Evolutionary conservation across 2,888 invertebrate genomes (phyloP).

Genomic region (Embidobia sp.): DNA sequence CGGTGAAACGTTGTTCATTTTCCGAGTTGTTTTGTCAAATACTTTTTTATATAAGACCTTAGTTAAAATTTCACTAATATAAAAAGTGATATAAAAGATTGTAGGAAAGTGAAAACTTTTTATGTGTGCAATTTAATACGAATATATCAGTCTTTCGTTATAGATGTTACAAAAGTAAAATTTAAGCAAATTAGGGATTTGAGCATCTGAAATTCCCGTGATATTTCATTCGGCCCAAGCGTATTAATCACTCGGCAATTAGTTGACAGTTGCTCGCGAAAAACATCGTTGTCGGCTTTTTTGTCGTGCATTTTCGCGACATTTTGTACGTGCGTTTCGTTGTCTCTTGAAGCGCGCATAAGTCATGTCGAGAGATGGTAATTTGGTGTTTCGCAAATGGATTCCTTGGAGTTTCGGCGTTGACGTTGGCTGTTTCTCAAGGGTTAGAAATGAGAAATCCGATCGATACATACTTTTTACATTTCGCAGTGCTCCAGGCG

Average conservation of each 20-base stretch:
- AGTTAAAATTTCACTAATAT: too few species aligned
- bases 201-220: background rate
- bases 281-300: conserved; percentile 45
- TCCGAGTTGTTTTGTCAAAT: too few species aligned
- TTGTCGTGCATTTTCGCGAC: conserved; percentile 42
- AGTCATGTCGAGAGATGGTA: conserved; percentile 61
- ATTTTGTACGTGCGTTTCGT: conserved; percentile 36
- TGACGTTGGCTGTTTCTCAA: conserved; percentile 53
- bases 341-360: conserved; percentile 52
- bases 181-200: too few species aligned
- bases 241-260: conserved; percentile 42
- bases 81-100: too few species aligned
- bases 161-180: too few species aligned
- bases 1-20: too few species aligned
- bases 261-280: conserved; percentile 41
- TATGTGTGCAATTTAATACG: too few species aligned
- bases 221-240: background rate
- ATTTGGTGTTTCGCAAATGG: conserved; percentile 69
- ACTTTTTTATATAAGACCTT: too few species aligned
- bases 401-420: conserved; percentile 64
- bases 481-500: conserved; percentile 34
- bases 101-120: too few species aligned
- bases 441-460: conserved; percentile 55
- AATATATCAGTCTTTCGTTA: too few species aligned
- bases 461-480: conserved; percentile 66